Evolutionary conservation across 2,888 invertebrate species (phyloP), one percentile per base, ranked within the genome.

Genomic region (Peribatodes rhomboidaria): DNA sequence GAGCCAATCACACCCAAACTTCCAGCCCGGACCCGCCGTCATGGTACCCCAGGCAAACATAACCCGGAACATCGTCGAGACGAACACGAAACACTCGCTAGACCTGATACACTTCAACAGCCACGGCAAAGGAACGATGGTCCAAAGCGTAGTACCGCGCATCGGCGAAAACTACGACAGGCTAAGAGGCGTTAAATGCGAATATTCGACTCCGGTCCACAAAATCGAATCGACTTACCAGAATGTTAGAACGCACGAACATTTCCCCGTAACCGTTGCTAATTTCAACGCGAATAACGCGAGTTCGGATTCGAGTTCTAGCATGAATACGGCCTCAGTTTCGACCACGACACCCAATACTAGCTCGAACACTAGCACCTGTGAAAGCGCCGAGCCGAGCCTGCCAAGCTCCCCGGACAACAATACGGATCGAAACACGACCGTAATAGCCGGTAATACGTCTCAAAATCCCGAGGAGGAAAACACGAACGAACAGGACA

Each of bases 361-460:
- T 0, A 96, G 96, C 57, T 95, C 96, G 0, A 94, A 95, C 67
- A 95, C 95, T 0, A 96, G 96, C 76, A 96, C 96, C 22, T 96
- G 96, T 18, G 92, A 91, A 44, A 96, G 96, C 78, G 95, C 95
- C 7, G 95, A 96, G 33, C 96, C 97, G 0, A 96, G 96, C 70
- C 94, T 97, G 60, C 97, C 97, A 0, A 95, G 95, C 49, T 95
- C 95, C 0, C 95, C 95, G 0, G 95, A 92, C 16, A 73, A 73
- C 31, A 86, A 86, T 31, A 81, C 84, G n/a, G 85, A 87, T 2
- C 73, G 83, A 69, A 87, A 84, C 54, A 70, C 83, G 7, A 82
- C 86, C 14, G 78, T 83, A 31, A 63, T 74, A 9, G 70, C 73
- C 0, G 57, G 68, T 0, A 77, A 76, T 42, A 78, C 79, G 63